Base-by-base conservation (phyloP, 2,113 vertebrate genomes). In the Odocoileus virginianus region DNA sequence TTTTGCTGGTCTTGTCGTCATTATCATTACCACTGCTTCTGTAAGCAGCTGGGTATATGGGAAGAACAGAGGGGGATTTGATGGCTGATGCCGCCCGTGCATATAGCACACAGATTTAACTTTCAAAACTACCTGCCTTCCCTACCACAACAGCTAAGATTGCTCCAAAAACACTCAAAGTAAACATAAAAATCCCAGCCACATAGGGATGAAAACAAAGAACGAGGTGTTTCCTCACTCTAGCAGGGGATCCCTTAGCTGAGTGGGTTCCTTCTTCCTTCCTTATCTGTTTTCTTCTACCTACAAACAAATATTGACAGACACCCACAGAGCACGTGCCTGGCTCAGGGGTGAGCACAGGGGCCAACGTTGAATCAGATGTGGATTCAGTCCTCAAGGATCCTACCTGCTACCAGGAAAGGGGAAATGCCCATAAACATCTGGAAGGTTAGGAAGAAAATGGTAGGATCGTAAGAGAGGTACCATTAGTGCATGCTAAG, bases 141-240 rank as follows among this genome's bases (percentile, higher is more conserved):
- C 36, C 94, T 74, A 93, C 43, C 36, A 9, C 7, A 83, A 57
- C 11, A 36, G 54, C 79, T 84, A 6, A 57, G n/a, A 92, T 11
- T 74, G n/a, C 21, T 95, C 43, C 74, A 85, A n/a, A 76, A 95
- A 78, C 91, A 83, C 43, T 54, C 27, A 54, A 55, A 57, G 45
- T 74, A 50, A 71, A 54, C 25, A 67, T 52, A 84, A 74, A 89
- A 43, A 25, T 25, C 61, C 13, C 25, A 12, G 3, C 45, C 23
- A 27, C 47, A 40, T 0, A n/a, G 27, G 23, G 14, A 36, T 94
- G 17, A 85, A 87, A 78, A 87, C 61, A 60, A 91, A 97, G 82
- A 78, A 33, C 1, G 30, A 81, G 2, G 40, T 43, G 83, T 27
- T 78, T 60, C 50, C 16, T 96, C 64, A 28, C 3, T 85, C 45